These are phyloP conservation scores for Mercenaria mercenaria DNA, from an alignment of 1,140 invertebrate genomes.

Conservation along the genomic window DNA sequence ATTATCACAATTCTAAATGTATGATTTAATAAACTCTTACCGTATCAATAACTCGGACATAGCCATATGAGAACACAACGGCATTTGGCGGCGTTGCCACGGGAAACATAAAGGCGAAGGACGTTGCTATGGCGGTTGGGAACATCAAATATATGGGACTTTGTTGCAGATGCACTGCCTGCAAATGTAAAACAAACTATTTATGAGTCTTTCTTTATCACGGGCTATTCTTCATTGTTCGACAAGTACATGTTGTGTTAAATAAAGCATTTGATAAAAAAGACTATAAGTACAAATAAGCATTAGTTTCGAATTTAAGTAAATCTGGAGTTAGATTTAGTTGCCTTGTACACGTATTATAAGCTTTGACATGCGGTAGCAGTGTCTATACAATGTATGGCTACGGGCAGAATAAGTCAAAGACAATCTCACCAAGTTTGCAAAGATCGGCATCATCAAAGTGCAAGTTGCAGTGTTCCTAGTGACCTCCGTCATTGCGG, in stretches of 20 bases:
- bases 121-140: conserved; percentile 39
- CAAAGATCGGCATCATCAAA: conserved; percentile 87
- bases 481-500: conserved; percentile 86
- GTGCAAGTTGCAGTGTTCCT: conserved; percentile 87
- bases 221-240: too few species aligned
- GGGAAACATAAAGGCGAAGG: conserved; percentile 88
- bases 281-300: too few species aligned
- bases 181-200: neutral
- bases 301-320: too few species aligned
- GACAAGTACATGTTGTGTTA: too few species aligned
- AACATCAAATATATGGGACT: conserved; percentile 60
- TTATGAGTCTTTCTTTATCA: too few species aligned
- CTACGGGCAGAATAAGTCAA: too few species aligned
- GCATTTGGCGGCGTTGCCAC: conserved; percentile 96
- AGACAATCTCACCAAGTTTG: conserved; percentile 82
- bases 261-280: too few species aligned
- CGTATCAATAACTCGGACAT: conserved; percentile 84
- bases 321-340: too few species aligned
- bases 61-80: conserved; percentile 90
- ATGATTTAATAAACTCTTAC: conserved; percentile 61
- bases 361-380: too few species aligned
- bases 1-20: neutral
- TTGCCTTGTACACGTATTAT: too few species aligned
- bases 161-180: conserved; percentile 44
- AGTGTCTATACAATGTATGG: too few species aligned